Conservation (phyloP, 2,797 vertebrate species). For the Nasua narica region DNA sequence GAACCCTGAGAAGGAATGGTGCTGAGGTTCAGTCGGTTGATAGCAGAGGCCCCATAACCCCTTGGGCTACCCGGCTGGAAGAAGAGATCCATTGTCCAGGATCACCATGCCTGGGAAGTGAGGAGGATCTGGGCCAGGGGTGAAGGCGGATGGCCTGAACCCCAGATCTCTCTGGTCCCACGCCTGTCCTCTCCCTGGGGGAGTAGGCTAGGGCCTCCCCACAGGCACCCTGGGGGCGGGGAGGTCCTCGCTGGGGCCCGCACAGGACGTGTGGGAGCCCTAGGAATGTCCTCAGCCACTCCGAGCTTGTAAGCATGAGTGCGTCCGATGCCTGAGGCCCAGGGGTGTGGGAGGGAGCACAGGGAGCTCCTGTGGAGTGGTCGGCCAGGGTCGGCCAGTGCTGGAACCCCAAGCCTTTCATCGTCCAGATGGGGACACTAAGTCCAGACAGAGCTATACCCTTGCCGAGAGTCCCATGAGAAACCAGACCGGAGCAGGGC, state of each 20-base stretch:
- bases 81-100: background rate
- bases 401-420: background rate
- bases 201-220: background rate
- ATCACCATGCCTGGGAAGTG: background rate
- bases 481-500: background rate
- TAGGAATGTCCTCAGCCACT: too few species aligned
- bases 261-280: background rate
- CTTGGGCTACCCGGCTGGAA: background rate
- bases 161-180: background rate
- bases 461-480: background rate
- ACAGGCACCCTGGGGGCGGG: background rate
- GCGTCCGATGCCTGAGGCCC: background rate
- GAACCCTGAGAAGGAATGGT: background rate
- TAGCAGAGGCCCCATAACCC: background rate
- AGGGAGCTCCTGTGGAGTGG: fast-evolving
- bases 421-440: background rate
- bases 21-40: background rate
- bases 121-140: background rate
- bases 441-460: background rate
- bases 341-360: fast-evolving
- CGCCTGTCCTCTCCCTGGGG: background rate
- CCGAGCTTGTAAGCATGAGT: background rate
- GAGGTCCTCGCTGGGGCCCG: background rate
- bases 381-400: background rate
- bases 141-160: background rate